Base-by-base conservation (phyloP, 2,113 vertebrate genomes). In the Nothoprocta perdicaria region DNA sequence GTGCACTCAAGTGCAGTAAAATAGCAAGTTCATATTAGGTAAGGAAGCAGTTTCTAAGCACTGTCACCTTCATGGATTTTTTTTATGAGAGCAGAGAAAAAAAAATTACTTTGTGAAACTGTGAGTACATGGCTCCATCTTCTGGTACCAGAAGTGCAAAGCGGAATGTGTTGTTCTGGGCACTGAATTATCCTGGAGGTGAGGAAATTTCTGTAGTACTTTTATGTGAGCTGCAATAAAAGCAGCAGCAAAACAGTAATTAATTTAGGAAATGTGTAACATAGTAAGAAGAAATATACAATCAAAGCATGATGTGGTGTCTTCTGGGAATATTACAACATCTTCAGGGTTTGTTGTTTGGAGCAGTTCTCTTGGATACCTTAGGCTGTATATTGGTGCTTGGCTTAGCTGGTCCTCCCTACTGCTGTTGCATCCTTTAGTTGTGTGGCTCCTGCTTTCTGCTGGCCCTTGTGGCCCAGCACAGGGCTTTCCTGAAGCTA, bases 101-200 rank as follows among this genome's bases (percentile, higher is more conserved):
- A 58, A 43, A n/a, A 78, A 40, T 31, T 6, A 6, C 48, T 88
- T 85, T 79, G 65, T 35, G 78, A 61, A 96, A 92, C 38, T 81
- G 76, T 90, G 91, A 88, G 93, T 68, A 14, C 76, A 76, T 77
- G 75, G 86, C 93, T 93, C 96, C 96, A 96, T 89, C 96, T 92
- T 67, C 83, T 95, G 96, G 96, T 52, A 57, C 8, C 21, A 86
- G 11, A 23, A 48, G 48, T 48, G 48, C 48, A 48, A 67, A 31
- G 73, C 33, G 74, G 78, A 84, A 29, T 10, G 14, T 29, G 31
- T 38, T 67, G 38, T 31, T 73, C 14, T 69, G 62, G 26, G 7
- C 65, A 2, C 6, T 43, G 53, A 13, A 4, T 38, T 19, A 38
- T 27, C 46, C 68, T 14, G 16, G 29, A 24, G 23, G 12, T 6